Percentiles rank a stretch among this genome's conserved stretches.
phyloP scores from a whole-genome alignment of 2,113 vertebrate genomes.

The Microcebus murinus region DNA sequence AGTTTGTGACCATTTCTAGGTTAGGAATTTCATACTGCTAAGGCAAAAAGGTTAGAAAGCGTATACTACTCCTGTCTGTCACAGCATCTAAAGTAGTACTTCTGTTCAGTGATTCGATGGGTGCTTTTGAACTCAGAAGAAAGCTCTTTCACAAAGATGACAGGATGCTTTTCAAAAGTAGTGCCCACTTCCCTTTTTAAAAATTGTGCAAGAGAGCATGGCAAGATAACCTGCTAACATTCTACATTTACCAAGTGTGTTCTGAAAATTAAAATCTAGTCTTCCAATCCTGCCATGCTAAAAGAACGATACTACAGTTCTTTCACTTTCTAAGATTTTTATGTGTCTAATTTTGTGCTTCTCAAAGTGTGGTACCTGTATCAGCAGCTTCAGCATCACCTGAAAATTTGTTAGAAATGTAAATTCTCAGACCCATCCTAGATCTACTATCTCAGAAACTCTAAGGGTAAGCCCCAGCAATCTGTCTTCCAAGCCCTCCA shows the following conservation, averaged over 20 bases:
- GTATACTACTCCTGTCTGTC: background rate
- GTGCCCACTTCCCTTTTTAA: constrained; percentile 41
- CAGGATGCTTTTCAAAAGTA: constrained; percentile 18
- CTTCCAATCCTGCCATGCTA: background rate
- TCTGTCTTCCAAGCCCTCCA: background rate
- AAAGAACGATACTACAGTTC: background rate
- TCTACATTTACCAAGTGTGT: background rate
- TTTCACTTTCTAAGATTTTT: background rate
- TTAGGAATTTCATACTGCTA: background rate
- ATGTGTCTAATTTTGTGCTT: background rate
- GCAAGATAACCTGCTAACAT: background rate
- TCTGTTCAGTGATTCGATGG: background rate
- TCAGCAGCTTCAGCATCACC: background rate
- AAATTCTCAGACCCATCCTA: background rate
- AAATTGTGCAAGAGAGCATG: constrained; percentile 24
- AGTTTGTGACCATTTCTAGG: background rate
- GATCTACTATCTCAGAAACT: background rate
- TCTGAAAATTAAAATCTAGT: background rate
- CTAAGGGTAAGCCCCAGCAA: background rate
- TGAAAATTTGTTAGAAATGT: background rate
- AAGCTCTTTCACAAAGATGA: constrained; percentile 22
- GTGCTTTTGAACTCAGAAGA: background rate
- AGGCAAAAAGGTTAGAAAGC: background rate
- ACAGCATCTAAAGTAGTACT: background rate
- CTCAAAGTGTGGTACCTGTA: background rate